phyloP scores from a whole-genome alignment of 2,888 invertebrate genomes.

The Cheilosia impressa region DNA sequence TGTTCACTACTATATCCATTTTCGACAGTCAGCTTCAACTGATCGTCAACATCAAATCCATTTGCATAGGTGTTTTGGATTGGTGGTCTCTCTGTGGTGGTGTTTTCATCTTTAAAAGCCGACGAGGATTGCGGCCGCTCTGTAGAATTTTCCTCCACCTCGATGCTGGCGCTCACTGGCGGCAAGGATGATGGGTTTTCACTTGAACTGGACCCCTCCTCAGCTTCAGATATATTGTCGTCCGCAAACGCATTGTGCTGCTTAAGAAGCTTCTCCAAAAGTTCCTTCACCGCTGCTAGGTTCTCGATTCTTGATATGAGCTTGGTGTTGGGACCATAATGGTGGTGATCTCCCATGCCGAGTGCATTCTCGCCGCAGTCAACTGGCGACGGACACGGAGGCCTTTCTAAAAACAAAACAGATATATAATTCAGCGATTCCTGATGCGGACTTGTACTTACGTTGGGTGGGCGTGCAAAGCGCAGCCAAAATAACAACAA shows the following conservation, averaged over 20 bases:
- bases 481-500: constrained; percentile 17
- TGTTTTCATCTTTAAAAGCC: background rate
- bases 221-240: background rate
- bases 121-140: background rate
- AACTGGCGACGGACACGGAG: background rate
- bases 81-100: constrained; percentile 5
- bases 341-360: background rate
- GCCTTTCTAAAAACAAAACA: constrained; percentile 29
- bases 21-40: background rate
- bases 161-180: background rate
- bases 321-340: background rate
- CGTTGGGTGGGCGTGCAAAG: constrained; percentile 10
- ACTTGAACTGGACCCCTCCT: constrained; percentile 9
- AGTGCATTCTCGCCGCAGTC: constrained; percentile 22
- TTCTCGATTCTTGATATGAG: constrained; percentile 38
- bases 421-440: background rate
- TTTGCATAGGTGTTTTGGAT: background rate
- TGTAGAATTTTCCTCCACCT: background rate
- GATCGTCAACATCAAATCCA: background rate
- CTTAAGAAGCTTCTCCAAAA: constrained; percentile 49
- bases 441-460: constrained; percentile 21
- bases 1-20: background rate
- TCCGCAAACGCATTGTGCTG: constrained; percentile 48
- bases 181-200: background rate
- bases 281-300: constrained; percentile 43